Percentiles rank a stretch among this genome's conserved stretches.
Evolutionary conservation across 2,113 vertebrate species (phyloP).

Genomic region (Oreochromis niloticus): DNA sequence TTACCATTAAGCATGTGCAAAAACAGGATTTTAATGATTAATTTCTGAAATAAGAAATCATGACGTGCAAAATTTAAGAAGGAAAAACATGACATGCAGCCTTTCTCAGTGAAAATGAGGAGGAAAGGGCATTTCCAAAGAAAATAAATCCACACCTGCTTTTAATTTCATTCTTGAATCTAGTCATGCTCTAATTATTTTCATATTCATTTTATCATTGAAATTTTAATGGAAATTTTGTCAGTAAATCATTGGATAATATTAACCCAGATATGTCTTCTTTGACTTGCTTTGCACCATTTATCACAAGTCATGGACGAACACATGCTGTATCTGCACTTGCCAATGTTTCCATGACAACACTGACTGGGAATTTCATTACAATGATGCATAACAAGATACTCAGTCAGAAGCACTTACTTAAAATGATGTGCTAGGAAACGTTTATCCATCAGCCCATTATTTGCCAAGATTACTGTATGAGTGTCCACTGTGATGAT

Average conservation of each 20-base stretch:
- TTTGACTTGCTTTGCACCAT: neutral
- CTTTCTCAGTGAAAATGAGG: neutral
- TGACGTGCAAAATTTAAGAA: conserved; percentile 3
- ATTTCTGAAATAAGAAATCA: conserved; percentile 17
- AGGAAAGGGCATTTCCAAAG: neutral
- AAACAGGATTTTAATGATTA: neutral
- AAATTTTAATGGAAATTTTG: neutral
- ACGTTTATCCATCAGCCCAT: neutral
- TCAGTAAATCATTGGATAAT: neutral
- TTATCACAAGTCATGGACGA: neutral
- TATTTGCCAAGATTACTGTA: neutral
- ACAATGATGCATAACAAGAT: neutral
- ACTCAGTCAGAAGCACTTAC: neutral
- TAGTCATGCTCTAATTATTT: neutral
- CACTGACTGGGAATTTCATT: neutral
- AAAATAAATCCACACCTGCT: neutral
- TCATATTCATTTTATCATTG: neutral
- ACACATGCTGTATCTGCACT: neutral
- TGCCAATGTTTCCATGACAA: conserved; percentile 51
- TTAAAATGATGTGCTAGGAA: neutral
- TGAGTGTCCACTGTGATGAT: neutral
- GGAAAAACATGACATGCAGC: neutral
- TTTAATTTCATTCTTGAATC: neutral
- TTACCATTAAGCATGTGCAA: neutral
- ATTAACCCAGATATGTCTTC: neutral